These are phyloP conservation scores for Spodoptera exigua DNA, from an alignment of 2,888 invertebrate genomes.

Conservation along the genomic window DNA sequence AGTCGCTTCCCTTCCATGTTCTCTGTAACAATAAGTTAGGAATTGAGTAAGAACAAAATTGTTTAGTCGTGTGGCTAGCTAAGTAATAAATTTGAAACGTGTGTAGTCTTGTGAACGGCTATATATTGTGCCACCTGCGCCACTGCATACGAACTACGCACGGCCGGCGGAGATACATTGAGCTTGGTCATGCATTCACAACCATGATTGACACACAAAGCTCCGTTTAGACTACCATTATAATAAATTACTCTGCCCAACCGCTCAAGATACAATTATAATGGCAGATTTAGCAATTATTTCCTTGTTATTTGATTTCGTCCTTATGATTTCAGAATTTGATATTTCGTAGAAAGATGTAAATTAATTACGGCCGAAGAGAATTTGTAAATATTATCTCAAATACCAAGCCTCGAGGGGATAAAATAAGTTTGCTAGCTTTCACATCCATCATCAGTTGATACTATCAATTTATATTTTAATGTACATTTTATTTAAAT, in stretches of 20 bases:
- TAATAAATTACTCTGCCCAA: slow-evolving; percentile 9
- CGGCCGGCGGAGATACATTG: slow-evolving; percentile 8
- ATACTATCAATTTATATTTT: slow-evolving; percentile 20
- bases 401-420: slow-evolving; percentile 16
- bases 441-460: slow-evolving; percentile 26
- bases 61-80: slow-evolving; percentile 26
- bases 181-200: slow-evolving; percentile 16
- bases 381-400: slow-evolving; percentile 35
- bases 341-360: slow-evolving; percentile 21
- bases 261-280: not conserved
- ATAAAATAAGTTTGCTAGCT: slow-evolving; percentile 2
- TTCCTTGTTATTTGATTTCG: slow-evolving; percentile 10
- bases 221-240: not conserved
- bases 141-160: slow-evolving; percentile 17
- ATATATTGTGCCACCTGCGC: slow-evolving; percentile 35
- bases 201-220: slow-evolving; percentile 25
- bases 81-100: slow-evolving; percentile 39
- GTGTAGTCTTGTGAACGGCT: slow-evolving; percentile 25
- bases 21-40: slow-evolving; percentile 56
- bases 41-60: slow-evolving; percentile 39
- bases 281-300: slow-evolving; percentile 12
- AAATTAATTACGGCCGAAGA: slow-evolving; percentile 19
- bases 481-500: slow-evolving; percentile 9
- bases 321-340: slow-evolving; percentile 2
- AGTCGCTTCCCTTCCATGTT: slow-evolving; percentile 62